A percentile compares a stretch with the other conserved stretches of the same genome.
Evolutionary conservation across 2,113 vertebrate genomes (phyloP).

Genomic region (Atherinomorus stipes): DNA sequence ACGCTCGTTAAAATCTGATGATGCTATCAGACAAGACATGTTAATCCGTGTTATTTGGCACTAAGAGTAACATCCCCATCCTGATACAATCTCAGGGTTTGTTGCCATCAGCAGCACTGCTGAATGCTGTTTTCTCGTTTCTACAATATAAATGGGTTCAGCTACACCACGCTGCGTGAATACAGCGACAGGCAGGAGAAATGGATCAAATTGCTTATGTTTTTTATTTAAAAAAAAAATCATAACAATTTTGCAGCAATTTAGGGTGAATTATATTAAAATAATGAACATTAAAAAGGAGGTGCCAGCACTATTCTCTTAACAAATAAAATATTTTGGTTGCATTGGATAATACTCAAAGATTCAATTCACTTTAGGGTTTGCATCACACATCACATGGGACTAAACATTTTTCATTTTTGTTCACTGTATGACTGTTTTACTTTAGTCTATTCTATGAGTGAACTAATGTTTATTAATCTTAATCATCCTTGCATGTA

Average conservation of each 20-base stretch:
- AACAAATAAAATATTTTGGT: slow-evolving; percentile 21
- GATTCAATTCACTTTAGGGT: neutral
- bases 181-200: slow-evolving; percentile 49
- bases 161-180: slow-evolving; percentile 63
- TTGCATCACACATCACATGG: neutral
- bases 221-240: slow-evolving; percentile 33
- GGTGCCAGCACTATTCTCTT: slow-evolving; percentile 6
- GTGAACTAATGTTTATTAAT: no score
- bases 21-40: slow-evolving; percentile 5
- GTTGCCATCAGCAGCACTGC: slow-evolving; percentile 34
- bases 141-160: slow-evolving; percentile 63
- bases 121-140: slow-evolving; percentile 54
- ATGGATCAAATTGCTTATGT: slow-evolving; percentile 59
- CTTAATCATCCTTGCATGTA: no score
- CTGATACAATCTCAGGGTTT: neutral
- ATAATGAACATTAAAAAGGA: slow-evolving; percentile 50
- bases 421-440: no score
- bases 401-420: no score
- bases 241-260: no score
- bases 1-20: slow-evolving; percentile 31
- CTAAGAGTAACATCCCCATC: slow-evolving; percentile 12
- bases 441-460: no score
- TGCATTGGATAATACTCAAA: slow-evolving; percentile 24
- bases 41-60: slow-evolving; percentile 29
- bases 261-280: slow-evolving; percentile 11